Evolutionary conservation across 2,113 vertebrate species (phyloP).

Genomic region (Dromiciops gliroides): DNA sequence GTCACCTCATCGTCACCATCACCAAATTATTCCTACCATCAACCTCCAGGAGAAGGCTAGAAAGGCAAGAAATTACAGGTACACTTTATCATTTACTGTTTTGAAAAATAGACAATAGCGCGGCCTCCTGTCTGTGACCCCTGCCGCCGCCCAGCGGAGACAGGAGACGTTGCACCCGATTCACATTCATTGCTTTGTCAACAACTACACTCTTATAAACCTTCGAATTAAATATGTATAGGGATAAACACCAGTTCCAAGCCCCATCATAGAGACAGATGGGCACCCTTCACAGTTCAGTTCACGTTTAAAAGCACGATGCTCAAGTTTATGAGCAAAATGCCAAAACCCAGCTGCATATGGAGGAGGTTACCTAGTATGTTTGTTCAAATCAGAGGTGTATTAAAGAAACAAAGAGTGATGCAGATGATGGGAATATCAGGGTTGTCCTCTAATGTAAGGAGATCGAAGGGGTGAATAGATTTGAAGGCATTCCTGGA

Average conservation of each 20-base stretch:
- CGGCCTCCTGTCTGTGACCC: constrained; percentile 25
- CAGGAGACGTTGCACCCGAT: constrained; percentile 61
- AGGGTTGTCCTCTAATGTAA: neutral
- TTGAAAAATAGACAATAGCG: constrained; percentile 75
- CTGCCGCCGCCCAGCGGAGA: constrained; percentile 84
- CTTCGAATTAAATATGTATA: constrained; percentile 28
- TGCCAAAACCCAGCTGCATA: neutral
- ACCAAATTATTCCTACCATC: neutral
- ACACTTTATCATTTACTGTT: constrained; percentile 45
- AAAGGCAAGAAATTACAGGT: constrained; percentile 45
- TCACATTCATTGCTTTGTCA: neutral
- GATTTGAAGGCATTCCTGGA: neutral
- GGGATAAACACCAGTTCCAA: constrained; percentile 41
- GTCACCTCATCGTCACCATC: neutral
- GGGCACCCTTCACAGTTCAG: constrained; percentile 28
- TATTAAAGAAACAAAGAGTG: constrained; percentile 28
- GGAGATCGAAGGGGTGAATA: neutral
- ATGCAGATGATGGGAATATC: neutral
- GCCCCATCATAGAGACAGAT: neutral
- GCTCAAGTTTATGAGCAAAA: constrained; percentile 32
- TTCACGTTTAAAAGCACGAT: neutral
- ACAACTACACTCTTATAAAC: neutral
- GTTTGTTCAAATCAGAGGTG: neutral
- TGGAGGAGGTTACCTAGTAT: neutral
- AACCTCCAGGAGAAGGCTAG: neutral